These are phyloP conservation scores for Andricus curvator DNA, from an alignment of 2,888 invertebrate species.

Conservation along the genomic window DNA sequence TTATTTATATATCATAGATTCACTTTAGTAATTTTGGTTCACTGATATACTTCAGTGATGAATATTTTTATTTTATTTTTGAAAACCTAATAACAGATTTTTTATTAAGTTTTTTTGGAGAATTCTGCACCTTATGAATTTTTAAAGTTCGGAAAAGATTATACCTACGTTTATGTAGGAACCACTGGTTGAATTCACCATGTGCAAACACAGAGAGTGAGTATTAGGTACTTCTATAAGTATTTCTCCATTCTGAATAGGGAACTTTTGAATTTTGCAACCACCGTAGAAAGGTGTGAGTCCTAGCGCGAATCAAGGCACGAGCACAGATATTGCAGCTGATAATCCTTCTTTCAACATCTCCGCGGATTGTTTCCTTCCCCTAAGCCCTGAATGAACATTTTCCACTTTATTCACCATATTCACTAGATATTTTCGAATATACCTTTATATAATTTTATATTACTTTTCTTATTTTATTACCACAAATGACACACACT, in stretches of 20 bases:
- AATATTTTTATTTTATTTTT: too few relatives aligned
- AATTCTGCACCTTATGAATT: neutral
- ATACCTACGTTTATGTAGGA: neutral
- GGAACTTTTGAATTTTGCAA: constrained; percentile 28
- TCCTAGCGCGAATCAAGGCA: constrained; percentile 10
- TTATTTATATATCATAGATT: too few relatives aligned
- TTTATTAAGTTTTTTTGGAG: neutral
- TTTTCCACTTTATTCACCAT: too few relatives aligned
- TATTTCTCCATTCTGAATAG: constrained; percentile 25
- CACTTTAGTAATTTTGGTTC: too few relatives aligned
- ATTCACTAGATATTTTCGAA: too few relatives aligned
- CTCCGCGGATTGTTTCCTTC: neutral
- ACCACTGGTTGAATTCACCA: neutral
- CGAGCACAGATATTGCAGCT: constrained; percentile 10
- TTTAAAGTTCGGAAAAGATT: neutral
- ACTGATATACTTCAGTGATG: too few relatives aligned
- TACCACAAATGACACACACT: too few relatives aligned
- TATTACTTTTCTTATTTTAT: too few relatives aligned
- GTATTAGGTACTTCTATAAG: neutral
- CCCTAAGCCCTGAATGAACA: too few relatives aligned
- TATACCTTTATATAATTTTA: neutral
- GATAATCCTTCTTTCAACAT: constrained; percentile 19
- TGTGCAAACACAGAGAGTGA: neutral
- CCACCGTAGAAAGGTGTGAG: constrained; percentile 2
- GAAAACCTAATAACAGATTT: too few relatives aligned